Evolutionary conservation across 2,888 invertebrate species (phyloP).

Genomic region (Tenthredo notha): DNA sequence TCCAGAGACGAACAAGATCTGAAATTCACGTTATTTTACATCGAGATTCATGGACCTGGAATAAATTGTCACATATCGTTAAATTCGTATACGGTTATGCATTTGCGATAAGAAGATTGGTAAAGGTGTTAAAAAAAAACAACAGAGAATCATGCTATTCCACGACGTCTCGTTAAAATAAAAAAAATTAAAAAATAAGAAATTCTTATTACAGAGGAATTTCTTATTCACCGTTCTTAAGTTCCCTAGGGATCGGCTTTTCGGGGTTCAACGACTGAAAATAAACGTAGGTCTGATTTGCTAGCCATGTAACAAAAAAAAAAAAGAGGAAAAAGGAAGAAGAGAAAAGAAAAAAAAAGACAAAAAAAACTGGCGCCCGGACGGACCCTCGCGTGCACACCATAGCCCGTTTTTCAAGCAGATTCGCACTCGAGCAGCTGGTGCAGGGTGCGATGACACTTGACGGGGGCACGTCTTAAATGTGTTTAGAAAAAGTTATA

Average conservation of each 20-base stretch:
- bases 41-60: no score
- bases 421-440: slow-evolving; percentile 35
- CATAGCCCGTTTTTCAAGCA: not conserved
- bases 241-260: not conserved
- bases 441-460: slow-evolving; percentile 48
- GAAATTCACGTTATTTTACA: no score
- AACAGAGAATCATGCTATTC: no score
- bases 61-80: no score
- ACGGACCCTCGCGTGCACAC: slow-evolving; percentile 15
- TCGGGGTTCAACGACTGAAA: slow-evolving; percentile 30
- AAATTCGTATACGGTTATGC: no score
- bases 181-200: no score
- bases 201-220: not conserved
- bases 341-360: not conserved
- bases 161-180: not conserved
- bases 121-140: no score
- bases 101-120: no score
- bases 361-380: not conserved
- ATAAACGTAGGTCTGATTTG: slow-evolving; percentile 30
- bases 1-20: no score
- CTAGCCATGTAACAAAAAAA: slow-evolving; percentile 11
- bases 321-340: not conserved
- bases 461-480: not conserved
- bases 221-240: not conserved
- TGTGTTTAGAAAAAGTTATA: not conserved